Evolutionary conservation across 2,888 invertebrate genomes (phyloP), one percentile per base, ranked within the genome.

Genomic region (Pollenia angustigena): DNA sequence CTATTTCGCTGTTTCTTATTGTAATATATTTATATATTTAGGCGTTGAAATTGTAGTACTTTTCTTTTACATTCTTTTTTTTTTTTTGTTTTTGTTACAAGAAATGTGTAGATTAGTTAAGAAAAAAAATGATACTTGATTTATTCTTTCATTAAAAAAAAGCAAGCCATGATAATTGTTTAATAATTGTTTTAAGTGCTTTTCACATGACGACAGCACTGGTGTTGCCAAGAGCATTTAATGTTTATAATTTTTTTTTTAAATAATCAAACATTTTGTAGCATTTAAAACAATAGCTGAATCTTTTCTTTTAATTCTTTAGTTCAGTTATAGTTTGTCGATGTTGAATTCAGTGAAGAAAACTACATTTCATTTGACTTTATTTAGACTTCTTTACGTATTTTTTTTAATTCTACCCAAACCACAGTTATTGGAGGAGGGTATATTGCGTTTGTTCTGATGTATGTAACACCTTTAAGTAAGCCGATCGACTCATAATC

Each of bases 11-110:
- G 23, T 12, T 71, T 42, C 44, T 71, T 58, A 40, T 58, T 46
- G 40, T 81, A 40, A 56, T 52, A 71, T 32, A 32, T 32, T 62
- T 80, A 72, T 56, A 72, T 64, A 56, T 64, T 64, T 7, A 72
- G 72, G 56, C 72, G 62, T 72, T 81, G 46, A 64, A 54, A 52
- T 52, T 42, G 58, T 14, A 9, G n/a, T n/a, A 52, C 60, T 79
- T 69, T 69, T 16, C 18, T 64, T 60, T 32, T 9, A 2, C 4
- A 16, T 68, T 40, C 52, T 23, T 64, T 23, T 52, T 18, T 42
- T 50, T 50, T 74, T n/a, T n/a, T n/a, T n/a, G n/a, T 56, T 48
- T 18, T 10, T 62, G 12, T 40, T 75, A 9, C 16, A 46, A 18
- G 18, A 11, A 12, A 32, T 32, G 40, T 71, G 16, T 56, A 23